Conservation (phyloP, 1,140 invertebrate species). For the Fopius arisanus region DNA sequence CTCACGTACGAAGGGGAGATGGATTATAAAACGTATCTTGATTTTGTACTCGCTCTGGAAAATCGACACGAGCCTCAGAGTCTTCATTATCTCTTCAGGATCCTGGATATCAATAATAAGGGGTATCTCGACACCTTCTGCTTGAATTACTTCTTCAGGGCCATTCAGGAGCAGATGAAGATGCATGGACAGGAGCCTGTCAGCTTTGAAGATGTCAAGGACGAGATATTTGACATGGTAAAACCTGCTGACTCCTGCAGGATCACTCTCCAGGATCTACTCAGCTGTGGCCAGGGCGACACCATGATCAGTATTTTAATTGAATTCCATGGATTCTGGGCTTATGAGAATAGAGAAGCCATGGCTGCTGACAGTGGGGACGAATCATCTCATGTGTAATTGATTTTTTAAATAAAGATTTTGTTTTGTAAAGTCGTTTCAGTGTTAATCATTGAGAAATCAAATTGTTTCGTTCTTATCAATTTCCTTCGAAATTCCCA, state of each 20-base stretch:
- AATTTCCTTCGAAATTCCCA: too few species aligned
- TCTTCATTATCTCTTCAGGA: slow-evolving; percentile 90
- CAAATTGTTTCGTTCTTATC: too few species aligned
- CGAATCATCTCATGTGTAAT: slow-evolving; percentile 61
- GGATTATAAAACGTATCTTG: slow-evolving; percentile 97
- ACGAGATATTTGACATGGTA: slow-evolving; percentile 99
- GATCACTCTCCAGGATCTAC: slow-evolving; percentile 89
- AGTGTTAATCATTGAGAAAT: too few species aligned
- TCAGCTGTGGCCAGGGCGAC: slow-evolving; percentile 87
- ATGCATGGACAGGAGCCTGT: slow-evolving; percentile 85
- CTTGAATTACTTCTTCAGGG: slow-evolving; percentile 92
- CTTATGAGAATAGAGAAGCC: slow-evolving; percentile 91
- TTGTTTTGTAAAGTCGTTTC: slow-evolving; percentile 1
- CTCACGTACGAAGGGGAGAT: slow-evolving; percentile 96
- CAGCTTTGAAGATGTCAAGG: slow-evolving; percentile 93
- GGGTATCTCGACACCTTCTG: slow-evolving; percentile 91
- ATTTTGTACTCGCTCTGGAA: slow-evolving; percentile 93
- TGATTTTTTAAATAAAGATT: not conserved
- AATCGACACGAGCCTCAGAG: slow-evolving; percentile 92
- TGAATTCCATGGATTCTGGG: slow-evolving; percentile 96
- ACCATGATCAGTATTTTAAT: slow-evolving; percentile 94
- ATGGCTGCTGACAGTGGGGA: slow-evolving; percentile 69
- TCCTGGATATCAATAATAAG: slow-evolving; percentile 88
- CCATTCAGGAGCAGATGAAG: slow-evolving; percentile 90
- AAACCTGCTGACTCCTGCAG: slow-evolving; percentile 83